Percentiles rank a stretch among this genome's conserved stretches.
Evolutionary conservation across 2,888 invertebrate species (phyloP).

Genomic region (Drosophila mayaguana): DNA sequence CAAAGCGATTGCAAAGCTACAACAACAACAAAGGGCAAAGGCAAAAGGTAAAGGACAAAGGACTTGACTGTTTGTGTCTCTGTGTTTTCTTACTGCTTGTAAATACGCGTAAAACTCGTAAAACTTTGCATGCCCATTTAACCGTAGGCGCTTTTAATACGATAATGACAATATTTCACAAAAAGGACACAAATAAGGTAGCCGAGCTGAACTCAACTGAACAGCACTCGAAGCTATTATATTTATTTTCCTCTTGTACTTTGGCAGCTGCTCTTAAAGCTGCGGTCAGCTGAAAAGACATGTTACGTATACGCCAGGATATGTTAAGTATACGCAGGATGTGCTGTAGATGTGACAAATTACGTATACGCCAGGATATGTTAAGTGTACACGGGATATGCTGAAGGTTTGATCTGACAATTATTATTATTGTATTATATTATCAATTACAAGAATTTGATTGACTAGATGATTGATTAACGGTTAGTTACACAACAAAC

Average conservation of each 20-base stretch:
- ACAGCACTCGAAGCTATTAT: neutral
- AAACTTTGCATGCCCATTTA: slow-evolving; percentile 66
- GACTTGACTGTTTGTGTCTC: slow-evolving; percentile 30
- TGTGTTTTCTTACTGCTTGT: slow-evolving; percentile 51
- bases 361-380: too few species aligned
- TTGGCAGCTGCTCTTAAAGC: neutral
- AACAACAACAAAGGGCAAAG: neutral
- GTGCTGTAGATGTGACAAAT: neutral
- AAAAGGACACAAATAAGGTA: slow-evolving; percentile 32
- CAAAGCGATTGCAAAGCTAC: slow-evolving; percentile 54
- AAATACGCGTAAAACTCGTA: slow-evolving; percentile 62
- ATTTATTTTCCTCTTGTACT: neutral
- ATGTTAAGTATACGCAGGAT: neutral
- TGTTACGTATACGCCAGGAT: neutral
- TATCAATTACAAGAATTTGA: too few species aligned
- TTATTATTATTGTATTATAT: too few species aligned
- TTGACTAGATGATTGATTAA: too few species aligned
- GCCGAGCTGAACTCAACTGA: neutral
- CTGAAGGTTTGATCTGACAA: too few species aligned
- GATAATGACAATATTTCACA: slow-evolving; percentile 76
- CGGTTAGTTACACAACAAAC: too few species aligned
- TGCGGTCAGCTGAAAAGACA: neutral
- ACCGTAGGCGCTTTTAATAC: slow-evolving; percentile 70
- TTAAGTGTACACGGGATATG: too few species aligned
- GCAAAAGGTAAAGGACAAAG: slow-evolving; percentile 21